Evolutionary conservation across 2,113 vertebrate species (phyloP).

Genomic region (Anas platyrhynchos): DNA sequence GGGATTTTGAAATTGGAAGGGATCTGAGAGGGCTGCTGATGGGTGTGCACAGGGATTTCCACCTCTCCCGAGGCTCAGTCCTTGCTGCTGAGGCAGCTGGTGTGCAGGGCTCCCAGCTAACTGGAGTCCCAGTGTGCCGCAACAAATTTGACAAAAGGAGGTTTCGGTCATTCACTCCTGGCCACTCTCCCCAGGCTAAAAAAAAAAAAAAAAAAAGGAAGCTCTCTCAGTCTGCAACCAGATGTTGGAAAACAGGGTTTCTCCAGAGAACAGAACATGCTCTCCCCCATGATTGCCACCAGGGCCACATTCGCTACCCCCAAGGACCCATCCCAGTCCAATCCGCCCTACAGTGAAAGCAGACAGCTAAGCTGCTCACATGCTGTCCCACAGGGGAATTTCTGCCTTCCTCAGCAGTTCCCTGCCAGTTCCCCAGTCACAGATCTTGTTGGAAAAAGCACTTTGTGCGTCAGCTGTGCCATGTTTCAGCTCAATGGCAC

Average conservation of each 20-base stretch:
- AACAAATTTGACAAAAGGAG: neutral
- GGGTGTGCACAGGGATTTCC: neutral
- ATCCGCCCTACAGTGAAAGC: neutral
- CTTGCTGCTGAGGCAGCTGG: neutral
- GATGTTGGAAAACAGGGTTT: neutral
- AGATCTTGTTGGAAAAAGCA: fast-evolving
- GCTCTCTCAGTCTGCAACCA: neutral
- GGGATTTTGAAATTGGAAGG: neutral
- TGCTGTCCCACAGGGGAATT: neutral
- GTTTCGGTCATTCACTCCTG: neutral
- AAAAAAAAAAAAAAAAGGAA: neutral
- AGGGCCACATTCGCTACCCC: neutral
- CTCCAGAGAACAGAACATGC: neutral
- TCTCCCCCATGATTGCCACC: neutral
- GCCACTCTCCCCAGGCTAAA: neutral
- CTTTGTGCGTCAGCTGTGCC: neutral
- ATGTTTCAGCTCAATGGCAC: neutral
- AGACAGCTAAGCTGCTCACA: fast-evolving
- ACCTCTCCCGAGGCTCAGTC: neutral
- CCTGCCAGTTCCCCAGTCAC: neutral
- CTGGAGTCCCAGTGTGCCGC: fast-evolving
- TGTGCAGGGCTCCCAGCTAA: no score
- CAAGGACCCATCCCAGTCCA: neutral
- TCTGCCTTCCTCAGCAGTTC: neutral
- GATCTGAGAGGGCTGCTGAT: neutral